Evolutionary conservation across 2,888 invertebrate genomes (phyloP).

Genomic region (Cabera pusaria): DNA sequence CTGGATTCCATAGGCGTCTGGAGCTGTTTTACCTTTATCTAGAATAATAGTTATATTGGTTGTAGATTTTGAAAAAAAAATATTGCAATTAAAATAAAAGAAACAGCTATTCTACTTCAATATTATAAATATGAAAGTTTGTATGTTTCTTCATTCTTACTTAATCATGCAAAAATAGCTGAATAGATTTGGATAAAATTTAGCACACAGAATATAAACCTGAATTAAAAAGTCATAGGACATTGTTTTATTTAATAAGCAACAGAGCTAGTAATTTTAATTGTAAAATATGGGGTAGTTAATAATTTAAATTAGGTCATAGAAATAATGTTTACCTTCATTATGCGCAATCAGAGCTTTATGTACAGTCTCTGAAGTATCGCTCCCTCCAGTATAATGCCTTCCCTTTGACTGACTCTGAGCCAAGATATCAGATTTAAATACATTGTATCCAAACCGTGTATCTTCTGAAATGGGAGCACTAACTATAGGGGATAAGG

Average conservation of each 20-base stretch:
- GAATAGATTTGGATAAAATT: too few relatives aligned
- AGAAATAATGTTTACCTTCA: slow-evolving; percentile 74
- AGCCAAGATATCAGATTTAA: slow-evolving; percentile 58
- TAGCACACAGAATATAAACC: too few relatives aligned
- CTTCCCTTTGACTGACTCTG: slow-evolving; percentile 63
- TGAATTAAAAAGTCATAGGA: too few relatives aligned
- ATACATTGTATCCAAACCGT: slow-evolving; percentile 22
- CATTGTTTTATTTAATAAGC: too few relatives aligned
- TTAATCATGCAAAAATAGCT: too few relatives aligned
- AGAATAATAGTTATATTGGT: slow-evolving; percentile 27
- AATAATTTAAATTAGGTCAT: too few relatives aligned
- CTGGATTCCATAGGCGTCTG: slow-evolving; percentile 86
- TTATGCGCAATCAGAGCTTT: slow-evolving; percentile 72
- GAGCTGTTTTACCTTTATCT: slow-evolving; percentile 47
- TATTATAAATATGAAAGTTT: neutral
- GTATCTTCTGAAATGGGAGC: slow-evolving; percentile 10
- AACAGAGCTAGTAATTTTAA: too few relatives aligned
- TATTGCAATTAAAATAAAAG: neutral
- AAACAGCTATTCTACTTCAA: neutral
- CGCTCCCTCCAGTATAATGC: slow-evolving; percentile 71
- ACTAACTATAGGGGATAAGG: slow-evolving; percentile 7
- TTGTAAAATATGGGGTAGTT: too few relatives aligned
- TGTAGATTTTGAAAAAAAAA: too few relatives aligned
- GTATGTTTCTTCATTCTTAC: too few relatives aligned
- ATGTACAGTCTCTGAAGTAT: slow-evolving; percentile 70